A percentile compares a stretch with the other conserved stretches of the same genome.
These are phyloP conservation scores for Physocephala rufipes DNA, from an alignment of 2,888 invertebrate species.

Conservation along the genomic window DNA sequence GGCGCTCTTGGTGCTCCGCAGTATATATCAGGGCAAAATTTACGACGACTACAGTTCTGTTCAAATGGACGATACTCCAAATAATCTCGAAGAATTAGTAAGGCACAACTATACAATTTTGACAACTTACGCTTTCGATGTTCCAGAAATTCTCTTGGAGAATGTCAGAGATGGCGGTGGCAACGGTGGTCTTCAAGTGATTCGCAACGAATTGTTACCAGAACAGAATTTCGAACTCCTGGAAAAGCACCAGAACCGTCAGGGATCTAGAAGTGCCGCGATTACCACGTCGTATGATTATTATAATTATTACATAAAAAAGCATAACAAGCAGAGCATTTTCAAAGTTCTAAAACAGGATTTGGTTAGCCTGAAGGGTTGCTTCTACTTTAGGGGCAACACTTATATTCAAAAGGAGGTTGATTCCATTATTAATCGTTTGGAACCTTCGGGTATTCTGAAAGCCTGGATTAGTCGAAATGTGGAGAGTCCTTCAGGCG, in stretches of 20 bases:
- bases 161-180: background rate
- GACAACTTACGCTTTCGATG: conserved; percentile 3
- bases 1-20: conserved; percentile 8
- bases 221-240: conserved; percentile 9
- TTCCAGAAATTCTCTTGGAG: conserved; percentile 6
- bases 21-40: conserved; percentile 18
- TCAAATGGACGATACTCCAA: background rate
- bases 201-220: background rate
- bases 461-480: background rate
- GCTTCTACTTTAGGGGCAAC: conserved; percentile 8
- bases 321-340: background rate
- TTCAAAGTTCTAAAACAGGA: conserved; percentile 1
- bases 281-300: background rate
- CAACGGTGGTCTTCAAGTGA: background rate
- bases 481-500: background rate
- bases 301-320: background rate
- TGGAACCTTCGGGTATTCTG: background rate
- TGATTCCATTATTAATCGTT: conserved; percentile 3
- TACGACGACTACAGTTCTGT: background rate
- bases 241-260: background rate
- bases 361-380: conserved; percentile 7
- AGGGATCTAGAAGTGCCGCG: background rate
- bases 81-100: conserved; percentile 9
- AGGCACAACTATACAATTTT: background rate
- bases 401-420: background rate